A percentile compares a stretch with the other conserved stretches of the same genome.
These are phyloP conservation scores for Tiliacea aurago DNA, from an alignment of 2,888 invertebrate species.

Conservation along the genomic window DNA sequence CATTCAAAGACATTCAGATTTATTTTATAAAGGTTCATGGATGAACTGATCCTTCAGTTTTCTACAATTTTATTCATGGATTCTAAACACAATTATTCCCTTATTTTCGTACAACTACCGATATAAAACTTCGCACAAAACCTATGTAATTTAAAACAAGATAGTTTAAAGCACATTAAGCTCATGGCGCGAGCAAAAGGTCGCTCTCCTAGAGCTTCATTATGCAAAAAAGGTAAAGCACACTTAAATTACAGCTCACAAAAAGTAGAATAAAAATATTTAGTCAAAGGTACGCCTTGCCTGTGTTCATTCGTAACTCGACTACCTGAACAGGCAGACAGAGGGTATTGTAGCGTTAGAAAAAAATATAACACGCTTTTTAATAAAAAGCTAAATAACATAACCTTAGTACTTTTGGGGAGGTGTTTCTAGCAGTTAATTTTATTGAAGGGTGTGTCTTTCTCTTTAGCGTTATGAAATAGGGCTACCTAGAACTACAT, in stretches of 20 bases:
- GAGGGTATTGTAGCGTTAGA: background rate
- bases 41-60: background rate
- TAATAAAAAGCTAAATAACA: slow-evolving; percentile 22
- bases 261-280: slow-evolving; percentile 23
- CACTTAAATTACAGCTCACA: slow-evolving; percentile 32
- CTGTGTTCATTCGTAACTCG: slow-evolving; percentile 18
- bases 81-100: background rate
- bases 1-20: slow-evolving; percentile 17
- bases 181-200: background rate
- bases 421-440: slow-evolving; percentile 17
- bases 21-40: background rate
- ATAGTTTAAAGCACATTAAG: slow-evolving; percentile 17
- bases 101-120: background rate
- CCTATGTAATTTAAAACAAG: slow-evolving; percentile 13
- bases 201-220: slow-evolving; percentile 17
- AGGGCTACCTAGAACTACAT: background rate
- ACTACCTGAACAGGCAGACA: slow-evolving; percentile 31
- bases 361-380: slow-evolving; percentile 23
- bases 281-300: slow-evolving; percentile 19
- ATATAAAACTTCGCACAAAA: background rate
- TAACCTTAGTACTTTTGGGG: background rate
- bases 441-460: background rate
- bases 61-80: background rate
- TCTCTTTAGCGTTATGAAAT: slow-evolving; percentile 1
- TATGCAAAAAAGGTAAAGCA: slow-evolving; percentile 26